These are phyloP conservation scores for Ctenosaura bakeri DNA, from an alignment of 2,797 vertebrate genomes.

Conservation along the genomic window DNA sequence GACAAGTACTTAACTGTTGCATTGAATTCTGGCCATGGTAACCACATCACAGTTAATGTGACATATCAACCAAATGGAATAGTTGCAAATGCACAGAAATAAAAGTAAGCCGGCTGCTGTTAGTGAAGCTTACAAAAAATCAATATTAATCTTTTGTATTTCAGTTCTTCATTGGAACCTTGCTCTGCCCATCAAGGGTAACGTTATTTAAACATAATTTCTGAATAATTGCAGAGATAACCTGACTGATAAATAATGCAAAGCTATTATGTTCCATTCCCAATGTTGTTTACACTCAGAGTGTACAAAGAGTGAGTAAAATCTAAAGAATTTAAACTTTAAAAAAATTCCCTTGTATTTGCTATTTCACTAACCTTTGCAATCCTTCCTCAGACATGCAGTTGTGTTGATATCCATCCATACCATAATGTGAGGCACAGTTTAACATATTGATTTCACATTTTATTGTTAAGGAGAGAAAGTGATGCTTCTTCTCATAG, in stretches of 20 bases:
- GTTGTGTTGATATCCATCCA: not conserved
- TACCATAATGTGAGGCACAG: not conserved
- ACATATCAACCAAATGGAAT: slow-evolving; percentile 29
- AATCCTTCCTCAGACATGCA: not conserved
- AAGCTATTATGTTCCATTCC: not conserved
- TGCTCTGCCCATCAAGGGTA: slow-evolving; percentile 18
- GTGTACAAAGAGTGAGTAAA: not conserved
- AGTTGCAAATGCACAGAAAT: slow-evolving; percentile 29
- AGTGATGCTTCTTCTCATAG: not conserved
- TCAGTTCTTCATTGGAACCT: slow-evolving; percentile 27
- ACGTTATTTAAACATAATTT: slow-evolving; percentile 40
- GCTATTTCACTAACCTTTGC: not conserved
- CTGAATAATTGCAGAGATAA: slow-evolving; percentile 26
- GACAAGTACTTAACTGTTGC: not conserved
- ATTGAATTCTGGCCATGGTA: not conserved
- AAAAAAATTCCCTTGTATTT: not conserved
- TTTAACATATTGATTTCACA: slow-evolving; percentile 3
- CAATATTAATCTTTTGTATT: slow-evolving; percentile 40
- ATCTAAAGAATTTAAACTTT: not conserved
- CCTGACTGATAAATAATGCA: slow-evolving; percentile 31
- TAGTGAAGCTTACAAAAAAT: slow-evolving; percentile 47
- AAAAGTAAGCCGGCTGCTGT: slow-evolving; percentile 34
- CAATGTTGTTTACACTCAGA: not conserved
- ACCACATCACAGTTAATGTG: slow-evolving; percentile 2
- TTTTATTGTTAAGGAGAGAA: slow-evolving; percentile 34